phyloP scores from a whole-genome alignment of 2,888 invertebrate genomes.

The Slavum lentiscoides region DNA sequence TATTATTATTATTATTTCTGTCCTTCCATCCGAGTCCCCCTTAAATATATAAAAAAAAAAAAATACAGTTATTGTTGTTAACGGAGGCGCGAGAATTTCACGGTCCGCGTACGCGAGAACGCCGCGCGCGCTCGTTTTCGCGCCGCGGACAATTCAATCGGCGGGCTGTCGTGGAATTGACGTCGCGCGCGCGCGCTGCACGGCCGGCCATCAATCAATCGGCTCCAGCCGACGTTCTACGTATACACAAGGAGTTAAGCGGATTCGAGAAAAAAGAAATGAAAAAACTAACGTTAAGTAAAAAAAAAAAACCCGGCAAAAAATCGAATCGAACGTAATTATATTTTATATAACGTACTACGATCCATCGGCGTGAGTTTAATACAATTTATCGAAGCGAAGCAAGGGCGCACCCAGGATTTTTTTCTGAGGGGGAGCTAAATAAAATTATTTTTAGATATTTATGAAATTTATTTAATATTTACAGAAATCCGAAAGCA shows the following conservation, averaged over 20 bases:
- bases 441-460: no score
- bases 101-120: constrained; percentile 18
- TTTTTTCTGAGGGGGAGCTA: no score
- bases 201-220: constrained; percentile 35
- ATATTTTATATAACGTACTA: background rate
- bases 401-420: no score
- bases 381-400: no score
- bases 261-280: constrained; percentile 17
- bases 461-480: no score
- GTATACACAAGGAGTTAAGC: constrained; percentile 44
- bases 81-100: constrained; percentile 51
- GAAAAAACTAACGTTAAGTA: background rate
- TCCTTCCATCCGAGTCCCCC: background rate
- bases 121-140: constrained; percentile 7
- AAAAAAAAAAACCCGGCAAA: constrained; percentile 1
- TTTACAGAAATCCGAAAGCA: no score
- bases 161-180: constrained; percentile 27
- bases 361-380: background rate
- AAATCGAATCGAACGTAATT: constrained; percentile 3
- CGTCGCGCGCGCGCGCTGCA: background rate
- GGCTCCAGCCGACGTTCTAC: background rate
- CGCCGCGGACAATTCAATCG: constrained; percentile 39
- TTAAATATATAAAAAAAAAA: constrained; percentile 35
- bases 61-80: constrained; percentile 48
- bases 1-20: background rate